Percentiles rank a stretch among this genome's conserved stretches.
These are phyloP conservation scores for Spilosoma lubricipeda DNA, from an alignment of 2,888 invertebrate genomes.

Conservation along the genomic window DNA sequence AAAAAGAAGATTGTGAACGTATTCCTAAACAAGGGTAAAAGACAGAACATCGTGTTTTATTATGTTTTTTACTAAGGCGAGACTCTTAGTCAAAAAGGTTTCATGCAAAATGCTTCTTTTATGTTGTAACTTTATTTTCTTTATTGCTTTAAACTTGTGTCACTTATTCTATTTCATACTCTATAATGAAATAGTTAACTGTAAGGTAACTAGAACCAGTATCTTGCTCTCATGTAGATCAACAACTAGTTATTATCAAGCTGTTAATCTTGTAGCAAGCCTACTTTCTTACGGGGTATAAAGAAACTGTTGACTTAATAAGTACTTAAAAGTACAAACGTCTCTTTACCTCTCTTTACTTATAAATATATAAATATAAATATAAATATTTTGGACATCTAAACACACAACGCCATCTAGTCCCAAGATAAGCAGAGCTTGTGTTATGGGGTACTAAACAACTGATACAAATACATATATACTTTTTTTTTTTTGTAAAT, in stretches of 20 bases:
- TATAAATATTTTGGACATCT: too few species aligned
- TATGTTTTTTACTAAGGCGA: not conserved
- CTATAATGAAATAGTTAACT: not conserved
- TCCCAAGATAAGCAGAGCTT: too few species aligned
- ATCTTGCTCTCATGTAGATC: not conserved
- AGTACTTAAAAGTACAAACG: not conserved
- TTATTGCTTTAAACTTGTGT: not conserved
- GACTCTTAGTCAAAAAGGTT: not conserved
- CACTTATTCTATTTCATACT: not conserved
- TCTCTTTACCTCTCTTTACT: not conserved
- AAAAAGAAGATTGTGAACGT: not conserved
- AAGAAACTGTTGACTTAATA: not conserved
- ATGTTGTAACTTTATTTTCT: not conserved
- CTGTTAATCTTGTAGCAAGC: not conserved
- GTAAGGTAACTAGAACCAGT: not conserved
- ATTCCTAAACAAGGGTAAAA: not conserved
- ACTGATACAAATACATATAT: too few species aligned
- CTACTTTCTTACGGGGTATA: not conserved
- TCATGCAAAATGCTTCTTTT: not conserved
- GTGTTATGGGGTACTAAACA: too few species aligned
- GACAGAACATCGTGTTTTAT: not conserved
- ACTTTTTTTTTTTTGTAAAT: too few species aligned
- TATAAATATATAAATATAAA: too few species aligned
- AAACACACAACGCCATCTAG: too few species aligned
- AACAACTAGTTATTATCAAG: not conserved